Conservation (phyloP, 2,113 vertebrate genomes). For the Albula goreensis region DNA sequence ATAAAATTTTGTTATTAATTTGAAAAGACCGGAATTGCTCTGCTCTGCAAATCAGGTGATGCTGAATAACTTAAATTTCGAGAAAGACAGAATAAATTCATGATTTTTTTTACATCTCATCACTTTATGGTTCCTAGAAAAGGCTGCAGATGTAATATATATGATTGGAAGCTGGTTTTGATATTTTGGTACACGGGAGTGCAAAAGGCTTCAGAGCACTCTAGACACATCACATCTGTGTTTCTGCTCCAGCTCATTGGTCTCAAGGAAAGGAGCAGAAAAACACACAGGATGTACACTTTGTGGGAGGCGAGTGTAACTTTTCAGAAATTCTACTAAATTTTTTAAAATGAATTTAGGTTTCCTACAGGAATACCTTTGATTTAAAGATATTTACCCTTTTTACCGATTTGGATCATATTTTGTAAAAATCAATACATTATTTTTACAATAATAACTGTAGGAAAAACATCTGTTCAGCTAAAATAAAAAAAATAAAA, state of each 20-base stretch:
- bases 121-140: background rate
- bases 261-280: background rate
- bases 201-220: background rate
- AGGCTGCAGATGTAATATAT: background rate
- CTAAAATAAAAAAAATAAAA: no score
- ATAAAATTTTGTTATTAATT: slow-evolving; percentile 16
- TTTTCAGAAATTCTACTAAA: no score
- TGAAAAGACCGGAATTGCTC: background rate
- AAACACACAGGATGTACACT: no score
- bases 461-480: no score
- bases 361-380: no score
- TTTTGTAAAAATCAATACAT: no score
- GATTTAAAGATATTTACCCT: no score
- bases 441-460: no score
- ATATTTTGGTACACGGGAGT: background rate
- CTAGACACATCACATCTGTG: background rate
- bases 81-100: background rate
- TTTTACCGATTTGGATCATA: no score
- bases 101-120: background rate
- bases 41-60: background rate
- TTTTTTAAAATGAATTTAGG: no score
- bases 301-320: no score
- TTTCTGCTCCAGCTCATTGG: background rate
- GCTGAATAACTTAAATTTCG: background rate
- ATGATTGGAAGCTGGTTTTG: background rate